Evolutionary conservation across 1,140 invertebrate species (phyloP).

Genomic region (Metopolophium dirhodum): DNA sequence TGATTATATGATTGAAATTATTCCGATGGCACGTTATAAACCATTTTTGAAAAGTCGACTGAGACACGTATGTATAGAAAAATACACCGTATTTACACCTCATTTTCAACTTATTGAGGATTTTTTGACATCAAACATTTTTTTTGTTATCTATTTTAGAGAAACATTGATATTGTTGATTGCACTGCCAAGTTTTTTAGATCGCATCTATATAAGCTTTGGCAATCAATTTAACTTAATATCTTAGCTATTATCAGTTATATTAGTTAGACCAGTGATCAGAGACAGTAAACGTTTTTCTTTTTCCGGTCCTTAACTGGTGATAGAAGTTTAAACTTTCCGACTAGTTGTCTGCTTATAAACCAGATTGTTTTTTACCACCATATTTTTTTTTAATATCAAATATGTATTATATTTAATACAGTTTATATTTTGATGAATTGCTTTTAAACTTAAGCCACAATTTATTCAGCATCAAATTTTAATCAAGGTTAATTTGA

Average conservation of each 20-base stretch:
- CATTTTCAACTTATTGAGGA: too few species aligned
- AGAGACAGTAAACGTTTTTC: neutral
- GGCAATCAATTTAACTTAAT: neutral
- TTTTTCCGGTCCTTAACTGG: neutral
- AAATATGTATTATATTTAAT: neutral
- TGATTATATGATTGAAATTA: neutral
- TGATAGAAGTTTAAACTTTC: neutral
- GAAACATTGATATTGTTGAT: neutral
- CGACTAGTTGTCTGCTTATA: neutral
- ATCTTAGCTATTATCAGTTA: neutral
- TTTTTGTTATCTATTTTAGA: neutral
- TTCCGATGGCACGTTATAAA: too few species aligned
- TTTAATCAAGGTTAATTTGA: neutral
- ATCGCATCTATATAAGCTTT: neutral
- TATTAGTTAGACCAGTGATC: neutral
- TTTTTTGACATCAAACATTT: neutral
- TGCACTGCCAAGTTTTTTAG: neutral
- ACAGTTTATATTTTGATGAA: neutral
- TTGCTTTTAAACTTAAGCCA: neutral
- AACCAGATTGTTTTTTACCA: neutral
- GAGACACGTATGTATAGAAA: too few species aligned
- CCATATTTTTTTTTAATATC: neutral
- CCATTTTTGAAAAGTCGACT: too few species aligned
- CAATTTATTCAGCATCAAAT: neutral
- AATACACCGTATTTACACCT: too few species aligned